A percentile compares a stretch with the other conserved stretches of the same genome.
phyloP scores from a whole-genome alignment of 2,797 vertebrate genomes.

The Rhinogobio ventralis region DNA sequence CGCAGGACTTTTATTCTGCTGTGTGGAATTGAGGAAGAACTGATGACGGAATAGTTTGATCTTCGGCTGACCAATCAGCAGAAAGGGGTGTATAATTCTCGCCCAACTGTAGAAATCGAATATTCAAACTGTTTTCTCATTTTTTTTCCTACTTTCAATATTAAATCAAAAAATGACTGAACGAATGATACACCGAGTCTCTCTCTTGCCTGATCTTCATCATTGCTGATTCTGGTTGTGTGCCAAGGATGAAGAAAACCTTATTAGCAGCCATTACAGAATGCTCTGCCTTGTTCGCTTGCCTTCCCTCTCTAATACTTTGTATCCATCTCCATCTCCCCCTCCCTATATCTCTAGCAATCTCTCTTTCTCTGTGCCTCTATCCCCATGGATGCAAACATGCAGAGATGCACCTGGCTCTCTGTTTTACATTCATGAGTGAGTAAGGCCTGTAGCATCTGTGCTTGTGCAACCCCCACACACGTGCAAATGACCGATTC shows the following conservation, averaged over 20 bases:
- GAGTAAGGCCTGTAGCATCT: slow-evolving; percentile 69
- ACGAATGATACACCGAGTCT: too few species aligned
- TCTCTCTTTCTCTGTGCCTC: slow-evolving; percentile 21
- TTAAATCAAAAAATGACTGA: too few species aligned
- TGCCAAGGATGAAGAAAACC: neutral
- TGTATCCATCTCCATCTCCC: neutral
- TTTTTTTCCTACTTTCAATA: too few species aligned
- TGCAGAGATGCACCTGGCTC: slow-evolving; percentile 71
- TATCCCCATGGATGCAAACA: slow-evolving; percentile 26
- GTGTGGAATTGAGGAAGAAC: too few species aligned
- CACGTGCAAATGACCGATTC: slow-evolving; percentile 30
- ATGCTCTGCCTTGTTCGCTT: neutral
- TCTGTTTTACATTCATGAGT: slow-evolving; percentile 76
- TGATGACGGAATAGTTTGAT: too few species aligned
- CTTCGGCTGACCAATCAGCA: too few species aligned
- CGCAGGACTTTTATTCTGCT: too few species aligned
- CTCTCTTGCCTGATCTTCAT: neutral
- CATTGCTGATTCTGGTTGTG: neutral
- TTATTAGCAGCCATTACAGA: slow-evolving; percentile 39
- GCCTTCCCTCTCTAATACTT: slow-evolving; percentile 20
- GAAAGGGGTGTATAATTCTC: too few species aligned
- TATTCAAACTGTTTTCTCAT: too few species aligned
- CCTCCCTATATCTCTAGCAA: neutral
- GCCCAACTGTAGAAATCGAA: too few species aligned
- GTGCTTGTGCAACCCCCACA: slow-evolving; percentile 49